These are phyloP conservation scores for Alentia gelatinosa DNA, from an alignment of 2,888 invertebrate genomes.

Conservation along the genomic window DNA sequence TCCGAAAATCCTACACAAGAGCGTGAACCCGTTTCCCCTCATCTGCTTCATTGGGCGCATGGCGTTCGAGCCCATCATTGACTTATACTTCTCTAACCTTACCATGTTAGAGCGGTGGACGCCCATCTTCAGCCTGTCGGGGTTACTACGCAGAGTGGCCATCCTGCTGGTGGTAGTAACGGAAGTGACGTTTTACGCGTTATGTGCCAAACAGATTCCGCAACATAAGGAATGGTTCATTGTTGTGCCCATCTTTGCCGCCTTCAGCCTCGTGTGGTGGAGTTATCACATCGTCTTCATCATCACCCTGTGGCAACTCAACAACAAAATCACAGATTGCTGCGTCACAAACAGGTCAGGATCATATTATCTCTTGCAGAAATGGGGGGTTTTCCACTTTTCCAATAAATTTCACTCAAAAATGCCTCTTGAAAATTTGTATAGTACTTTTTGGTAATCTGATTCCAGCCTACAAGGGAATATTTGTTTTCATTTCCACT, in stretches of 20 bases:
- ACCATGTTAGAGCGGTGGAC: constrained; percentile 78
- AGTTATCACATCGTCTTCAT: constrained; percentile 76
- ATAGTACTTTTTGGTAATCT: too few relatives aligned
- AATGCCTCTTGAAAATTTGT: too few relatives aligned
- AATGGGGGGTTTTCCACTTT: too few relatives aligned
- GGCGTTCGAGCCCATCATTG: constrained; percentile 73
- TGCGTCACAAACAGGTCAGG: constrained; percentile 65
- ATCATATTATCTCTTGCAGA: constrained; percentile 37
- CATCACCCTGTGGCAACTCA: constrained; percentile 76
- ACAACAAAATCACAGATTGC: constrained; percentile 77
- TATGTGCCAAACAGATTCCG: constrained; percentile 72
- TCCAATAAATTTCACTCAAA: too few relatives aligned
- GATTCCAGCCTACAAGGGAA: too few relatives aligned
- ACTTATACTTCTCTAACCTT: constrained; percentile 75
- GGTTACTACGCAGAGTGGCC: constrained; percentile 67
- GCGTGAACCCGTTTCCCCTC: constrained; percentile 72
- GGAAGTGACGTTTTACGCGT: constrained; percentile 69
- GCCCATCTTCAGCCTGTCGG: constrained; percentile 69
- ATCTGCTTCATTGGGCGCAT: constrained; percentile 75
- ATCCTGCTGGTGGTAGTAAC: constrained; percentile 69
- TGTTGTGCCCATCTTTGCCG: constrained; percentile 78
- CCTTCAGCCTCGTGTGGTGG: constrained; percentile 75
- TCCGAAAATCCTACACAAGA: constrained; percentile 70
- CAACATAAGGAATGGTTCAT: constrained; percentile 80
- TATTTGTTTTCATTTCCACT: too few relatives aligned